Evolutionary conservation across 2,113 vertebrate species (phyloP), one percentile per base, ranked within the genome.

Genomic region (Poecilia latipinna): DNA sequence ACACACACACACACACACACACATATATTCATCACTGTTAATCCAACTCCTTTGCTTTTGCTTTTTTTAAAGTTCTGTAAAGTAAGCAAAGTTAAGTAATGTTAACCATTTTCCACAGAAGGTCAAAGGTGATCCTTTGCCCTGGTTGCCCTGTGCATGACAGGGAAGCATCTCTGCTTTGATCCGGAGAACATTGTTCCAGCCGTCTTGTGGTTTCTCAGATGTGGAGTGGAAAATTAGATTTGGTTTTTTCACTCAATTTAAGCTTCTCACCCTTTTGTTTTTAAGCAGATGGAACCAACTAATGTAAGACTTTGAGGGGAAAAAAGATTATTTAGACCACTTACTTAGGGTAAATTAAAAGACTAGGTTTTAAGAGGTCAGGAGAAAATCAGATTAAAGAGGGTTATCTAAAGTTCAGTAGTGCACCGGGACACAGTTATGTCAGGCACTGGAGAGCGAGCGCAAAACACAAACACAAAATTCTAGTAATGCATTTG

Each of bases 321-420:
- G 11, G 22, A n/a, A 39, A 26, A 44, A 48, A 15, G 33, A 44
- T 24, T 32, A 51, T 63, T 69, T 12, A 7, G 22, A 29, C n/a
- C 39, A 35, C 28, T 66, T 44, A 35, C 32, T 62, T 44, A 32
- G 5, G n/a, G 42, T 2, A 17, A 60, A 19, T 51, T 37, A 2
- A n/a, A 63, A 67, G 65, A 32, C 44, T 26, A 61, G 66, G 17
- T 39, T 22, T 62, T n/a, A 33, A 64, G 19, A 12, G 37, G n/a
- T 51, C 68, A 12, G 60, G 44, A 64, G 67, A 28, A 39, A 81
- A 68, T 65, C 54, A 33, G 74, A 68, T 74, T 74, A 70, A 72
- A 70, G 29, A 12, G 19, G 17, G 26, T 28, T 61, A 62, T 69
- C 17, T 57, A 24, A 60, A 74, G 57, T 70, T 73, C 54, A 70